Evolutionary conservation across 2,888 invertebrate species (phyloP), one percentile per base, ranked within the genome.

Genomic region (Candidula unifasciata): DNA sequence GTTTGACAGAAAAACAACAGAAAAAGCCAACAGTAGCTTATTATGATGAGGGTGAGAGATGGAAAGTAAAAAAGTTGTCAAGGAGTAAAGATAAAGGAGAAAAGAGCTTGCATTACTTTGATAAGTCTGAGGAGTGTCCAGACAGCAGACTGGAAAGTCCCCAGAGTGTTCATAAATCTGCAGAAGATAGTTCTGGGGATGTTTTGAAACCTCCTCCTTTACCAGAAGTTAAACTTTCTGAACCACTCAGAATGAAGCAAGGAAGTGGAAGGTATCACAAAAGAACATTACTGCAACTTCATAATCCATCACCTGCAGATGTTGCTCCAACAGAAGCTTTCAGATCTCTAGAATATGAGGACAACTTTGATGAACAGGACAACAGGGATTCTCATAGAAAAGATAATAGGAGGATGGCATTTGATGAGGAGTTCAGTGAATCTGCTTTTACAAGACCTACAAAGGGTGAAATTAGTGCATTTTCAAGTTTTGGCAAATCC

Each of bases 11-110:
- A 54, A 80, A 54, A 54, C 27, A 60, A 6, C 37, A 69, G 16
- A 60, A 77, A 21, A 76, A 82, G 2, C 52, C 44, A 73, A 8
- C 33, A 37, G 68, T 5, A n/a, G 74, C 69, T 8, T 84, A 80
- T 74, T 84, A 80, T 84, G 80, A 68, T 18, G 84, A 80, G 30
- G 84, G 76, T 30, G 84, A 84, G 27, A 84, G 80, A 60, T 57
- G 68, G 35, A 84, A 80, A 76, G 80, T 80, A 35, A 84, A 84
- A 60, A 84, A 84, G 27, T 18, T 84, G 21, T 30, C 80, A 1
- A 84, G 76, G 54, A 68, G 57, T 27, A 74, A 84, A 52, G 76
- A 74, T 10, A 80, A 77, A 57, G 80, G 76, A 69, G 68, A 66
- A 21, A 84, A 74, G 54, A 74, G 21, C 8, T 2, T 35, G n/a